Conservation (phyloP, 2,797 vertebrate species). For the Todus mexicanus region DNA sequence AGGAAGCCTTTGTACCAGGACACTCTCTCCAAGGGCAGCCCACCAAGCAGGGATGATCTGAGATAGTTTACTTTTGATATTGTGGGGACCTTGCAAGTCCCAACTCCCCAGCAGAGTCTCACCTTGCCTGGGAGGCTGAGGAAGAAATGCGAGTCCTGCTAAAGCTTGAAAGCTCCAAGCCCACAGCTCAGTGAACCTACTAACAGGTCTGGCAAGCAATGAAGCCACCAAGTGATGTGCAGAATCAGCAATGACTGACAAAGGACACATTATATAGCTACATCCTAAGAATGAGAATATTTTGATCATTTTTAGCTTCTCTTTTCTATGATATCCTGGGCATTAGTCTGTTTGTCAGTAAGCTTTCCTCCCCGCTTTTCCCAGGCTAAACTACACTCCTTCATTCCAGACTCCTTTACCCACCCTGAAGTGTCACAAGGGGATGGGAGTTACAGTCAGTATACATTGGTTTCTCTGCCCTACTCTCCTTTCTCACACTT, state of each 20-base stretch:
- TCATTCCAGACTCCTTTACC: not conserved
- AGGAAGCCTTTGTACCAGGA: not conserved
- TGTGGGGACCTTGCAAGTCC: not conserved
- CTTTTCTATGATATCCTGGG: not conserved
- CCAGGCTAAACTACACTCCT: not conserved
- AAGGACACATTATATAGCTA: not conserved
- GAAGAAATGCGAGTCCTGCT: not conserved
- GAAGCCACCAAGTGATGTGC: not conserved
- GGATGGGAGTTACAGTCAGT: not conserved
- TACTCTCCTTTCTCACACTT: not conserved
- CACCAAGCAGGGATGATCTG: not conserved
- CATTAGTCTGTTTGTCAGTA: not conserved
- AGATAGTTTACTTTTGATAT: not conserved
- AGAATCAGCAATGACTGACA: not conserved
- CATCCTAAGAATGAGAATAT: not conserved
- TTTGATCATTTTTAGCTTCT: not conserved
- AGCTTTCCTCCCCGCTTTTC: not conserved
- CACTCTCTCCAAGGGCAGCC: not conserved
- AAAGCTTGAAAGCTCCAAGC: not conserved
- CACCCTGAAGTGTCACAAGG: fast-evolving
- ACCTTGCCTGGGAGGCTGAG: not conserved
- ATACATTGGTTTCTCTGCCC: not conserved
- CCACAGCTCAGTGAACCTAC: not conserved
- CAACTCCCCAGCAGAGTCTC: not conserved
- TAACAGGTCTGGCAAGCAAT: not conserved